phyloP scores from a whole-genome alignment of 2,888 invertebrate species.

The Platycnemis pennipes region DNA sequence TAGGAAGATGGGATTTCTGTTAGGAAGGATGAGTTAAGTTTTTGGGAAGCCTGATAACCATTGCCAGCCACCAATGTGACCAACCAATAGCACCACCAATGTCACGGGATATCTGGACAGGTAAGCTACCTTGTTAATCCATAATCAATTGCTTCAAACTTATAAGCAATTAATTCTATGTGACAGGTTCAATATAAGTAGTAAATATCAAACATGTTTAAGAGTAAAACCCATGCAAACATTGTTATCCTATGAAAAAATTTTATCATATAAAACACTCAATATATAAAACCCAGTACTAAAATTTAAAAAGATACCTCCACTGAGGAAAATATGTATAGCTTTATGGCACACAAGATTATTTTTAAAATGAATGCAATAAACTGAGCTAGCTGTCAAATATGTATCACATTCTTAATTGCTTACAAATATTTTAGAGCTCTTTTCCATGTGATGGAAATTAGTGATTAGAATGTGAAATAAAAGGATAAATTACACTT shows the following conservation, averaged over 20 bases:
- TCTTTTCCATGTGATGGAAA: too few species aligned
- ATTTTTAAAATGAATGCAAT: too few species aligned
- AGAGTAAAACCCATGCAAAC: conserved; percentile 16
- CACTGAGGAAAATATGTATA: background rate
- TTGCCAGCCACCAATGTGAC: background rate
- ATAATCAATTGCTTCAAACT: conserved; percentile 50
- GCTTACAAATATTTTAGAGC: too few species aligned
- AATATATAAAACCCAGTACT: background rate
- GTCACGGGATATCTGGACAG: conserved; percentile 97
- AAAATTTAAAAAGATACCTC: background rate
- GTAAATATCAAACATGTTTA: conserved; percentile 42
- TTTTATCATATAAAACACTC: background rate
- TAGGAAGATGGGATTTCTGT: background rate
- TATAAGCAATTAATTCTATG: background rate
- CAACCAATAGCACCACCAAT: conserved; percentile 84
- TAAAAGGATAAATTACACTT: too few species aligned
- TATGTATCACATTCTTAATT: too few species aligned
- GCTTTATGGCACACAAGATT: background rate
- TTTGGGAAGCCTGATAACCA: background rate
- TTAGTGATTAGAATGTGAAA: too few species aligned
- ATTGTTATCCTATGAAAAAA: background rate
- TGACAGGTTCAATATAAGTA: background rate
- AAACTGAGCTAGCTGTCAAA: too few species aligned
- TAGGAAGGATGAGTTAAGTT: background rate
- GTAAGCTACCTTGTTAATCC: conserved; percentile 88